phyloP scores from a whole-genome alignment of 2,113 vertebrate species.

The Aegypius monachus region DNA sequence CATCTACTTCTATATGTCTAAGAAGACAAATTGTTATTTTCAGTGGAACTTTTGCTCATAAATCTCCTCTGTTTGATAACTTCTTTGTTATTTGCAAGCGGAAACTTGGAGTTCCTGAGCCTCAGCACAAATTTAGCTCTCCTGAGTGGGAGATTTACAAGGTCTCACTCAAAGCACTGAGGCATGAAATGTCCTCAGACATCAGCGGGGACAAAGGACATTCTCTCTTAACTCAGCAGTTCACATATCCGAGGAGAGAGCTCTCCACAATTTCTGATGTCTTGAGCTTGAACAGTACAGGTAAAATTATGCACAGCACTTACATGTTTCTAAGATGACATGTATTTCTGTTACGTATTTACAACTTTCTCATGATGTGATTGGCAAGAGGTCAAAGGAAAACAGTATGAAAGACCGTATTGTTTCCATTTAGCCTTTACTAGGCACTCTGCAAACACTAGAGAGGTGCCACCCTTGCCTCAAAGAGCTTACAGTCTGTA shows the following conservation, averaged over 20 bases:
- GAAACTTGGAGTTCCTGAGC: background rate
- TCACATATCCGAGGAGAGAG: background rate
- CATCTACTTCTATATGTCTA: background rate
- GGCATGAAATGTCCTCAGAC: background rate
- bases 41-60: background rate
- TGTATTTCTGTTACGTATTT: background rate
- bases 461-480: background rate
- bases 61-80: background rate
- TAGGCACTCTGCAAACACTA: background rate
- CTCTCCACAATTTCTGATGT: background rate
- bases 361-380: background rate
- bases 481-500: background rate
- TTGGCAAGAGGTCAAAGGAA: background rate
- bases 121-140: background rate
- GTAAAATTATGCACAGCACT: background rate
- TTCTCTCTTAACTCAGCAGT: background rate
- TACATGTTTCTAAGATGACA: background rate
- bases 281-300: background rate
- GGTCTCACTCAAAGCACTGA: background rate
- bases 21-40: background rate
- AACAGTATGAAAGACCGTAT: background rate
- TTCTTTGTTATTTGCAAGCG: background rate
- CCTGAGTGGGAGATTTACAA: background rate
- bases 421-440: background rate
- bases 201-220: rapidly evolving